phyloP scores from a whole-genome alignment of 2,797 vertebrate species.

The Chelonia mydas region DNA sequence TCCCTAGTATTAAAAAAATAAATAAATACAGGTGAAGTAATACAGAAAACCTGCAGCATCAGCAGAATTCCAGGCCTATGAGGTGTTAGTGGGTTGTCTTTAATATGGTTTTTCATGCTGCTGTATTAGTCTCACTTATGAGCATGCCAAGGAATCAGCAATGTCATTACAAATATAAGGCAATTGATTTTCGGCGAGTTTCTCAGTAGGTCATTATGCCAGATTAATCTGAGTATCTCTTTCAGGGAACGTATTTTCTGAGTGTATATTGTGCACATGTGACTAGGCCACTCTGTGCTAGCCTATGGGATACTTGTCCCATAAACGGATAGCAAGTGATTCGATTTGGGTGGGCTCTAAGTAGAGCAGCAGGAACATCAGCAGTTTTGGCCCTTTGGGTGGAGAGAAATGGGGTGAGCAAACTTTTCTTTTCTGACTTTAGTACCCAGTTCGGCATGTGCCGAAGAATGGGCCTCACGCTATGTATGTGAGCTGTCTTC shows the following conservation, averaged over 20 bases:
- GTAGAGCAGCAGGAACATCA: neutral
- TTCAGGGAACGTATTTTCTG: neutral
- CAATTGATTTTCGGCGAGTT: neutral
- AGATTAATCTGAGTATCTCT: fast-evolving
- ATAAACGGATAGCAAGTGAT: neutral
- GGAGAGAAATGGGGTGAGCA: neutral
- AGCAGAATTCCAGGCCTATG: neutral
- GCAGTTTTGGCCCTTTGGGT: neutral
- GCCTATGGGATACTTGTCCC: neutral
- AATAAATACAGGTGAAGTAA: fast-evolving
- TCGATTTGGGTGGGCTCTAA: fast-evolving
- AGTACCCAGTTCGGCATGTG: neutral
- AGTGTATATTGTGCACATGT: neutral
- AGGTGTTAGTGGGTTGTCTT: neutral
- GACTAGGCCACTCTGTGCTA: fast-evolving
- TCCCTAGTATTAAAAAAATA: neutral
- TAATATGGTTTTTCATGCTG: neutral
- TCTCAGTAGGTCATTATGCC: fast-evolving
- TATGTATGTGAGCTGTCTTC: neutral
- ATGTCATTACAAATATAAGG: neutral
- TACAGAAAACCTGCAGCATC: neutral
- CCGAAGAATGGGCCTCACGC: neutral
- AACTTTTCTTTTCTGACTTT: neutral
- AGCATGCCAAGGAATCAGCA: neutral
- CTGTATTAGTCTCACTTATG: neutral